phyloP scores from a whole-genome alignment of 2,888 invertebrate species.

The Ceriagrion tenellum region DNA sequence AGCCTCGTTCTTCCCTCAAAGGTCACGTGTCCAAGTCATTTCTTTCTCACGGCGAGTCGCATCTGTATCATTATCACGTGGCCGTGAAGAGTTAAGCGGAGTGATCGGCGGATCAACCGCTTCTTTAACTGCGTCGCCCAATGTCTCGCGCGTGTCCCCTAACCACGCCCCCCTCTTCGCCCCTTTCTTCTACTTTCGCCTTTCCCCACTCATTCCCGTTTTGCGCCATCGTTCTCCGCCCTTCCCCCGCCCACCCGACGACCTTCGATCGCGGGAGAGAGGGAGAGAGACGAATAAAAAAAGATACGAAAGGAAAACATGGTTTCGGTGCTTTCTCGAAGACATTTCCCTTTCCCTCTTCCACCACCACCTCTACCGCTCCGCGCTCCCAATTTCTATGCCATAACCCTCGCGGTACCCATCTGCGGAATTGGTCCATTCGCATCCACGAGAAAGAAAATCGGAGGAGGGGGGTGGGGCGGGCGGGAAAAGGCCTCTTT shows the following conservation, averaged over 20 bases:
- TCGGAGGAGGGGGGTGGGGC: not conserved
- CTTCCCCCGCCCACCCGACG: not conserved
- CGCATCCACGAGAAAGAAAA: constrained; percentile 6
- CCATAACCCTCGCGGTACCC: not conserved
- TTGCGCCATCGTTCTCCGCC: not conserved
- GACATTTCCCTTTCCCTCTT: not conserved
- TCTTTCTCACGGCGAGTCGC: too few relatives aligned
- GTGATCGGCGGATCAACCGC: too few relatives aligned
- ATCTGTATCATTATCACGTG: too few relatives aligned
- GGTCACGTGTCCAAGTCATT: too few relatives aligned
- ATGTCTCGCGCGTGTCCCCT: too few relatives aligned
- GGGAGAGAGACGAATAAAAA: not conserved
- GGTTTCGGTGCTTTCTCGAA: not conserved
- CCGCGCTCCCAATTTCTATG: constrained; percentile 43
- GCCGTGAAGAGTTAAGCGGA: too few relatives aligned
- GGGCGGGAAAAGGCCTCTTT: not conserved
- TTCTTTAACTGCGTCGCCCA: too few relatives aligned
- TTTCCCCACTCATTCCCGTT: too few relatives aligned
- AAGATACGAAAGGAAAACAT: not conserved
- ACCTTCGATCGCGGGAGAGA: not conserved
- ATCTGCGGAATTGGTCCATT: constrained; percentile 59
- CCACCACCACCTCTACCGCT: not conserved
- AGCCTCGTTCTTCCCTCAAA: too few relatives aligned
- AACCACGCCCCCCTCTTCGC: too few relatives aligned
- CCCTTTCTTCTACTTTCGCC: too few relatives aligned